Base-by-base conservation (phyloP, 2,113 vertebrate genomes). In the Hippopotamus amphibius region DNA sequence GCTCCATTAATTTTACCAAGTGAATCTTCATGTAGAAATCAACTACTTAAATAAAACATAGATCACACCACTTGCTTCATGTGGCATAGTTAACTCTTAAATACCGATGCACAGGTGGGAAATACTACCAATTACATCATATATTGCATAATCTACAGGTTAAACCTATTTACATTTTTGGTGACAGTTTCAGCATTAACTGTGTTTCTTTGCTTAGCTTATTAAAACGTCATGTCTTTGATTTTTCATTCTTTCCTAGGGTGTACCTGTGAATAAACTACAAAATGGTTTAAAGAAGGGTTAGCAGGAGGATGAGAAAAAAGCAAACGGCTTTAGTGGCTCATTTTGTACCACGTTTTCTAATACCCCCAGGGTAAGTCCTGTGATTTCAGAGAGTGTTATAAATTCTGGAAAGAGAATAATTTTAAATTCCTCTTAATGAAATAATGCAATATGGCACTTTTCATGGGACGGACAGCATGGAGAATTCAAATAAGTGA, bases 381-480 rank as follows among this genome's bases (percentile, higher is more conserved):
- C 68, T 50, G 9, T 79, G 93, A 97, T 65, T 61, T 95, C 61
- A 94, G 41, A 90, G 43, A 92, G 63, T n/a, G 21, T 96, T 87
- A 93, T 63, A 80, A 95, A 93, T 88, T 95, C 46, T 93, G 92
- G 92, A 85, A 87, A 92, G 26, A 83, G 89, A 84, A 22, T 84
- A 24, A 93, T 87, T 92, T 83, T 12, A 91, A 93, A 82, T 92
- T 83, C 30, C 26, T 93, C 66, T 83, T 84, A 68, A 74, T 71
- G 92, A 91, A 94, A 76, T 83, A 95, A 86, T 19, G 50, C 55
- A 88, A 46, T 6, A 28, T 77, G 77, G 37, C 55, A 85, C 37
- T 81, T 93, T 82, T 82, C 33, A 88, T 81, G 55, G 59, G 33
- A 91, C 4, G 14, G 43, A 33, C 4, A 86, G 57, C 55, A 81